A percentile compares a stretch with the other conserved stretches of the same genome.
phyloP scores from a whole-genome alignment of 1,140 invertebrate genomes.

The Cydia amplana region DNA sequence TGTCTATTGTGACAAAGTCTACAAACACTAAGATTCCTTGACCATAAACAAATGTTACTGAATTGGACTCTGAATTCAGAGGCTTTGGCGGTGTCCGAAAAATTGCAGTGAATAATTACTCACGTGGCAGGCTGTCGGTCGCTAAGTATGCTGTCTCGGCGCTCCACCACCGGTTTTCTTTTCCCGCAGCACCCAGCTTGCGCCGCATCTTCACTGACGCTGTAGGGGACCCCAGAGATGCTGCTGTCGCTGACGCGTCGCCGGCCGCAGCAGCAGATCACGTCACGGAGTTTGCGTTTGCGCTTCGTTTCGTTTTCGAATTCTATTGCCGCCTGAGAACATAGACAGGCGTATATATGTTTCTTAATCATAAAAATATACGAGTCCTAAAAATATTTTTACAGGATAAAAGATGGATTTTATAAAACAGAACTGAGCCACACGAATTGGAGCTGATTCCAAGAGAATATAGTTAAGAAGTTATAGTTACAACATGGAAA shows the following conservation, averaged over 20 bases:
- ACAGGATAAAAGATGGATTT: neutral
- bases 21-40: no score
- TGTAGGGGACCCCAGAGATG: conserved; percentile 32
- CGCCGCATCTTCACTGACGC: conserved; percentile 50
- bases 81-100: no score
- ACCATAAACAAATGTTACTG: no score
- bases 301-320: conserved; percentile 69
- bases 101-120: conserved; percentile 35
- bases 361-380: neutral
- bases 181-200: conserved; percentile 64
- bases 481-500: no score
- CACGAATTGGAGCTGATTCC: no score
- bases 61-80: no score
- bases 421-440: no score
- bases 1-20: no score
- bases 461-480: no score
- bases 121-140: conserved; percentile 58
- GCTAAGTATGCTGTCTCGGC: conserved; percentile 75
- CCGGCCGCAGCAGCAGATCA: conserved; percentile 62
- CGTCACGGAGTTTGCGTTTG: conserved; percentile 61
- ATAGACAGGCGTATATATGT: conserved; percentile 31
- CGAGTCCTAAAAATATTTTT: neutral
- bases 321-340: conserved; percentile 59
- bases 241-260: conserved; percentile 54
- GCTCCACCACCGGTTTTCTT: conserved; percentile 50